Evolutionary conservation across 2,113 vertebrate genomes (phyloP).

Genomic region (Psilopsiagon aurifrons): DNA sequence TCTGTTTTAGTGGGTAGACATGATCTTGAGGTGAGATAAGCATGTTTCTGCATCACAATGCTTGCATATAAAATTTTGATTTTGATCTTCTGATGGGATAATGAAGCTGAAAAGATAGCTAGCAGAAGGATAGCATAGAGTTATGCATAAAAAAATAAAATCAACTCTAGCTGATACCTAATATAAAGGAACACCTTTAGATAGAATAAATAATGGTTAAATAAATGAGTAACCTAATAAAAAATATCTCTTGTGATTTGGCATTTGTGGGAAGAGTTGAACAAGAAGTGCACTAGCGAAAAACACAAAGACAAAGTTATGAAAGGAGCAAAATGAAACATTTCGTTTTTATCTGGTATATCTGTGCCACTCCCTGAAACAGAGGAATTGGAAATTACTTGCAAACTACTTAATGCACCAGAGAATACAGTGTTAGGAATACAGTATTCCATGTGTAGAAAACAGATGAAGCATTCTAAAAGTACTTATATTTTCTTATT

Average conservation of each 20-base stretch:
- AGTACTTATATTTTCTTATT: not conserved
- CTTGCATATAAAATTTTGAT: not conserved
- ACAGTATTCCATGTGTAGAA: not conserved
- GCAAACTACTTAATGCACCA: not conserved
- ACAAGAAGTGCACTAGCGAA: not conserved
- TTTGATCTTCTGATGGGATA: not conserved
- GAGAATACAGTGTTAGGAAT: not conserved
- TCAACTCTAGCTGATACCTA: not conserved
- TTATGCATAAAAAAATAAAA: not conserved
- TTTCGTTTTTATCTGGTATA: not conserved
- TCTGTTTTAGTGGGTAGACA: not conserved
- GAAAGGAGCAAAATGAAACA: not conserved
- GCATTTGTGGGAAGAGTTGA: not conserved
- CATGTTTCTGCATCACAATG: not conserved
- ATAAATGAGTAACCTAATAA: not conserved
- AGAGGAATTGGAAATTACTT: not conserved
- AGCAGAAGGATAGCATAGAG: not conserved
- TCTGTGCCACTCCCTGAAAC: not conserved
- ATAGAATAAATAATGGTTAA: not conserved
- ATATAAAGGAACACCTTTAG: not conserved
- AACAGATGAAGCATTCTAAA: not conserved
- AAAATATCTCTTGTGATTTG: not conserved
- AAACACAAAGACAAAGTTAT: not conserved
- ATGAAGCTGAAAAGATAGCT: not conserved
- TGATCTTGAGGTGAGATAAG: not conserved